These are phyloP conservation scores for Aphelenchoides fujianensis DNA, from an alignment of 1,140 invertebrate species.

Conservation along the genomic window DNA sequence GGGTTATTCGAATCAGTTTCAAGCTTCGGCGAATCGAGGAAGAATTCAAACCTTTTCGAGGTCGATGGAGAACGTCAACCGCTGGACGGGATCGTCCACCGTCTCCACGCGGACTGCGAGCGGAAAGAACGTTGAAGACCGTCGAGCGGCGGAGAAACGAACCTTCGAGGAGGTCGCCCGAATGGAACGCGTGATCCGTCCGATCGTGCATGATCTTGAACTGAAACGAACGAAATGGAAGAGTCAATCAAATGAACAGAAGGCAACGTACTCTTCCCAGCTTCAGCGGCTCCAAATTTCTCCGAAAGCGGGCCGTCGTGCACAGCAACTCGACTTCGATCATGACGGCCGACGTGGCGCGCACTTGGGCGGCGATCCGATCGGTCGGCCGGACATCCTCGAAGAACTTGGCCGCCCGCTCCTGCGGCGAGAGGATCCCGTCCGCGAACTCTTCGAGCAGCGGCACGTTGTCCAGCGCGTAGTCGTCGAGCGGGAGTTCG, in stretches of 20 bases:
- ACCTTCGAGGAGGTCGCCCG: constrained; percentile 14
- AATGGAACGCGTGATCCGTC: constrained; percentile 6
- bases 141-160: not conserved
- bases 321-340: constrained; percentile 9
- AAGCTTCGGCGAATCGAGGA: too few relatives aligned
- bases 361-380: not conserved
- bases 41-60: not conserved
- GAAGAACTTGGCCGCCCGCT: not conserved
- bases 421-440: not conserved
- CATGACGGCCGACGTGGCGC: constrained; percentile 3
- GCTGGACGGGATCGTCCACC: not conserved
- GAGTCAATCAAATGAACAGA: too few relatives aligned
- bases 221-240: not conserved
- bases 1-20: too few relatives aligned
- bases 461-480: not conserved
- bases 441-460: not conserved
- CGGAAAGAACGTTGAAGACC: not conserved
- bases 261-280: constrained; percentile 17
- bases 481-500: not conserved
- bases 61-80: not conserved
- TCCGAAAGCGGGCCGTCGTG: not conserved
- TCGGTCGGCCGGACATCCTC: constrained; percentile 5
- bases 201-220: constrained; percentile 18
- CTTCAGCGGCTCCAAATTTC: not conserved
- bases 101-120: not conserved